Conservation (phyloP, 1,140 invertebrate genomes). For the Ylistrum balloti region DNA sequence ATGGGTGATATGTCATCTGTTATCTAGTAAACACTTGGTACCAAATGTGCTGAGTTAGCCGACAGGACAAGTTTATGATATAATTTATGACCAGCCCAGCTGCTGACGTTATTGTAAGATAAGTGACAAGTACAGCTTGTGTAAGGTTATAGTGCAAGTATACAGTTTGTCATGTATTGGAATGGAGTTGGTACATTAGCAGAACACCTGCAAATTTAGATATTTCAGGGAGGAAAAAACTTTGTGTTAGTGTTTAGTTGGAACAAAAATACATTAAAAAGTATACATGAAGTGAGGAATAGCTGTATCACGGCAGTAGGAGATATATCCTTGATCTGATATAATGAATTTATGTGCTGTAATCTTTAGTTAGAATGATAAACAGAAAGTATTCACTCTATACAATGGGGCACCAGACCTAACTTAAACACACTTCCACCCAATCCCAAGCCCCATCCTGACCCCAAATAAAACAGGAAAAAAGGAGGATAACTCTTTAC, state of each 20-base stretch:
- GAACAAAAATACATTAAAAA: background rate
- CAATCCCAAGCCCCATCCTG: too few relatives aligned
- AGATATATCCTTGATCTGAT: too few relatives aligned
- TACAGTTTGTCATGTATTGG: background rate
- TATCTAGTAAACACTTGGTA: background rate
- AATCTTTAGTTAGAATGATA: too few relatives aligned
- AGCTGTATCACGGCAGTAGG: too few relatives aligned
- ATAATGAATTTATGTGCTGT: too few relatives aligned
- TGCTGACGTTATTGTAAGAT: background rate
- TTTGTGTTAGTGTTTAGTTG: too few relatives aligned
- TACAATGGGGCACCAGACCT: too few relatives aligned
- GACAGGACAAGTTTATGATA: background rate
- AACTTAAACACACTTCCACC: too few relatives aligned
- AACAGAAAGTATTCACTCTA: too few relatives aligned
- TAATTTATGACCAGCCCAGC: background rate
- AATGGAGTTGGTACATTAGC: background rate
- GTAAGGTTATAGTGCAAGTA: background rate
- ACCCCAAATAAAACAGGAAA: too few relatives aligned
- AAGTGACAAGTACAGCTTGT: background rate
- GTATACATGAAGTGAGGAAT: too few relatives aligned
- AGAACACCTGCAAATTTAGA: constrained; percentile 2
- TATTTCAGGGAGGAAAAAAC: background rate
- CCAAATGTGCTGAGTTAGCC: background rate
- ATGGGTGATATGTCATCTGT: background rate
- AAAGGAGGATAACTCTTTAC: too few relatives aligned